These are phyloP conservation scores for Bryconaethiops microstoma DNA, from an alignment of 2,797 vertebrate species.

Conservation along the genomic window DNA sequence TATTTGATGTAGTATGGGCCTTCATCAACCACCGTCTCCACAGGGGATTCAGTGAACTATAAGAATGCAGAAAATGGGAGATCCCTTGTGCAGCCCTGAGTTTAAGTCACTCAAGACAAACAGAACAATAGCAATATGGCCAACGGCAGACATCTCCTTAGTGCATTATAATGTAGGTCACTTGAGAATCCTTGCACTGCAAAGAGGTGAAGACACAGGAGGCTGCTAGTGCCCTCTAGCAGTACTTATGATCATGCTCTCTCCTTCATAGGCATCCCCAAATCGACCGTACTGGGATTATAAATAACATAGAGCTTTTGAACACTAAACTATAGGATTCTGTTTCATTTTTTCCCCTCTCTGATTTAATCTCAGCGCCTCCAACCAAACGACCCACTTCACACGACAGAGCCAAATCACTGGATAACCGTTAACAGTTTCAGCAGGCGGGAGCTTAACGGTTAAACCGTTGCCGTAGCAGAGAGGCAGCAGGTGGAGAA, in stretches of 20 bases:
- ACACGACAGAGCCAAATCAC: not conserved
- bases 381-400: not conserved
- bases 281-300: not conserved
- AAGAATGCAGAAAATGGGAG: not conserved
- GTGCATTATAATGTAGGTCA: slow-evolving; percentile 12
- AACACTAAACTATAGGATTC: not conserved
- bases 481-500: slow-evolving; percentile 58
- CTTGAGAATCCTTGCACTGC: slow-evolving; percentile 13
- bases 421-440: not conserved
- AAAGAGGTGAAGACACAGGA: slow-evolving; percentile 17
- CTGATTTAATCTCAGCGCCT: not conserved
- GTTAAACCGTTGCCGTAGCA: slow-evolving; percentile 42
- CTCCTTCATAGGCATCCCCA: slow-evolving; percentile 22
- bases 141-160: not conserved
- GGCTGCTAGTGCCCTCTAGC: slow-evolving; percentile 34
- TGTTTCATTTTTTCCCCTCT: not conserved
- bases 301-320: slow-evolving; percentile 10
- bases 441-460: slow-evolving; percentile 27
- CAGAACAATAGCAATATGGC: not conserved
- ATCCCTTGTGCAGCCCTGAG: not conserved
- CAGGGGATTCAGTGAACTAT: not conserved
- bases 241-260: slow-evolving; percentile 19
- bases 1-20: not conserved
- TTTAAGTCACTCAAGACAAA: not conserved
- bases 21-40: not conserved